These are phyloP conservation scores for Labeo rohita DNA, from an alignment of 2,113 vertebrate species.

Conservation along the genomic window DNA sequence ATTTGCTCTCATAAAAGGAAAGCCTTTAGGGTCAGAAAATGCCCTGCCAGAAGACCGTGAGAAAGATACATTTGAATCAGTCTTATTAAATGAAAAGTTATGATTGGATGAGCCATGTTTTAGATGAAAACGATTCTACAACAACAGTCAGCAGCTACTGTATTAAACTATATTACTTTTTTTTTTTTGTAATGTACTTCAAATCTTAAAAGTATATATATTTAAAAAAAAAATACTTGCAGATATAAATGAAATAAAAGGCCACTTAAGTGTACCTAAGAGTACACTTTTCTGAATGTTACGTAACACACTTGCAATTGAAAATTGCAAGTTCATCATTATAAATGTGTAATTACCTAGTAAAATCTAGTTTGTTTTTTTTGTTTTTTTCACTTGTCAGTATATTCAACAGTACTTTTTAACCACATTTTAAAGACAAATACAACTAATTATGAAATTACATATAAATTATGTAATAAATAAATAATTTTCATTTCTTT, in stretches of 20 bases:
- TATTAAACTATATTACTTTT: neutral
- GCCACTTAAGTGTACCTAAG: too few relatives aligned
- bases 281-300: too few relatives aligned
- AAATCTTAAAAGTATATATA: neutral
- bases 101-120: neutral
- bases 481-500: too few relatives aligned
- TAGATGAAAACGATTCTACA: neutral
- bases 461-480: too few relatives aligned
- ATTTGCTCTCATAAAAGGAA: neutral
- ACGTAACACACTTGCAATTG: too few relatives aligned
- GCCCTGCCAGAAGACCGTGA: neutral
- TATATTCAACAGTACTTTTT: too few relatives aligned
- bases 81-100: neutral
- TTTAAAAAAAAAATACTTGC: neutral
- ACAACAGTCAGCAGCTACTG: neutral
- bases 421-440: too few relatives aligned
- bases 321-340: too few relatives aligned
- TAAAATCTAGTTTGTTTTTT: too few relatives aligned
- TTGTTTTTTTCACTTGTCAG: too few relatives aligned
- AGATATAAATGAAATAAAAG: neutral
- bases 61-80: neutral
- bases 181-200: neutral
- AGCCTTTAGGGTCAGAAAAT: neutral
- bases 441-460: too few relatives aligned
- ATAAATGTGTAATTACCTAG: too few relatives aligned